Conservation (phyloP, 2,113 vertebrate genomes). For the Onychorhynchus coronatus region DNA sequence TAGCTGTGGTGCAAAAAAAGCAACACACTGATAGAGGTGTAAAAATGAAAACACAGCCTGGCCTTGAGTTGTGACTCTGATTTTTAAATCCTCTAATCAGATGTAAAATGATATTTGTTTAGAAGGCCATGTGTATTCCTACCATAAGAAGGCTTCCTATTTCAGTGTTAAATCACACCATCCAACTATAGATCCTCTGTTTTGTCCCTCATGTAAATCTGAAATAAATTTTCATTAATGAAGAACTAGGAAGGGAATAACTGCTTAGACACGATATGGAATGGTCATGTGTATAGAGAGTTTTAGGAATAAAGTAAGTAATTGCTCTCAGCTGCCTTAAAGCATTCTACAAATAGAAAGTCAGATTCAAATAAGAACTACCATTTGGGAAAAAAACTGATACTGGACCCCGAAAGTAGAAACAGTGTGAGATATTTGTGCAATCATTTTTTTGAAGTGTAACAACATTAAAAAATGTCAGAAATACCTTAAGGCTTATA, state of each 20-base stretch:
- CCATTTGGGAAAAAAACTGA: neutral
- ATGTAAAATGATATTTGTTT: neutral
- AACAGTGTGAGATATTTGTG: neutral
- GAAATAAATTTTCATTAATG: neutral
- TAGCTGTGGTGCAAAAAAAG: neutral
- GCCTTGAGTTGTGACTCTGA: neutral
- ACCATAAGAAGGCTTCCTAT: neutral
- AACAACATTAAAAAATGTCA: neutral
- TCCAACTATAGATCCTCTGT: neutral
- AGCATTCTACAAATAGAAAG: neutral
- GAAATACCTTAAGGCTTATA: neutral
- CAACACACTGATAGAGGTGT: neutral
- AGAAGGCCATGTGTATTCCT: neutral
- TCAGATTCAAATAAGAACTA: neutral
- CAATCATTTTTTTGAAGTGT: neutral
- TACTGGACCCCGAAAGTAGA: neutral
- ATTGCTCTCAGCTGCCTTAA: neutral
- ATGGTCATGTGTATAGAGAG: neutral
- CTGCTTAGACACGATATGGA: neutral
- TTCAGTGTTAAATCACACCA: slow-evolving; percentile 18
- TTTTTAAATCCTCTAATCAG: neutral
- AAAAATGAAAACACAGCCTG: neutral
- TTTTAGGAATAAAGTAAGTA: neutral
- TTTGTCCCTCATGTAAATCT: neutral
- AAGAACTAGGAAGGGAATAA: neutral